These are phyloP conservation scores for Drosophila colorata DNA, from an alignment of 2,888 invertebrate species.

Conservation along the genomic window DNA sequence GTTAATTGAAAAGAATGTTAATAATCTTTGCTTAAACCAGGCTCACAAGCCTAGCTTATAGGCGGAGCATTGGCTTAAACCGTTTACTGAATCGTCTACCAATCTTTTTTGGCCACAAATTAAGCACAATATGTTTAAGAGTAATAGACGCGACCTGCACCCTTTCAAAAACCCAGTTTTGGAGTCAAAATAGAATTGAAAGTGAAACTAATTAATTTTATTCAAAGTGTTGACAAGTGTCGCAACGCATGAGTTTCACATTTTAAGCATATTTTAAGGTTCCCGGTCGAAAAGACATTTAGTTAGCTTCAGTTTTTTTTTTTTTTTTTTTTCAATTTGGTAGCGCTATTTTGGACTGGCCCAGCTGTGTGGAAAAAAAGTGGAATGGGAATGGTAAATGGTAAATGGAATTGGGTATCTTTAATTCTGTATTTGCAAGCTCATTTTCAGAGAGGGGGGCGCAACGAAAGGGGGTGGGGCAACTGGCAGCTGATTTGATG, in stretches of 20 bases:
- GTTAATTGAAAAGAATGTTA: too few species aligned
- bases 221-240: conserved; percentile 46
- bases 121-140: too few species aligned
- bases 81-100: too few species aligned
- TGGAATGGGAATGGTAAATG: conserved; percentile 18
- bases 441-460: conserved; percentile 47
- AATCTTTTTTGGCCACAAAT: too few species aligned
- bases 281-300: conserved; percentile 32
- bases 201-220: conserved; percentile 42
- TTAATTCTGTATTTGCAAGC: conserved; percentile 68
- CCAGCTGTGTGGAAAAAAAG: conserved; percentile 53
- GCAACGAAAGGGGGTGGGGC: neutral
- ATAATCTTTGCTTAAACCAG: too few species aligned
- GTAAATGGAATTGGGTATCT: conserved; percentile 31
- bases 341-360: conserved; percentile 34
- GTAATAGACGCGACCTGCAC: too few species aligned
- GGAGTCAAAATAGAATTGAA: neutral
- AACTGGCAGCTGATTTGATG: conserved; percentile 54
- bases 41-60: too few species aligned
- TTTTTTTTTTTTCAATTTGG: neutral
- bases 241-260: conserved; percentile 38
- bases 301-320: conserved; percentile 49
- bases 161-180: neutral
- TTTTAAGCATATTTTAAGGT: conserved; percentile 19
- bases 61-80: too few species aligned